Percentiles rank a stretch among this genome's conserved stretches.
phyloP scores from a whole-genome alignment of 2,113 vertebrate genomes.

The Callopanchax toddi region DNA sequence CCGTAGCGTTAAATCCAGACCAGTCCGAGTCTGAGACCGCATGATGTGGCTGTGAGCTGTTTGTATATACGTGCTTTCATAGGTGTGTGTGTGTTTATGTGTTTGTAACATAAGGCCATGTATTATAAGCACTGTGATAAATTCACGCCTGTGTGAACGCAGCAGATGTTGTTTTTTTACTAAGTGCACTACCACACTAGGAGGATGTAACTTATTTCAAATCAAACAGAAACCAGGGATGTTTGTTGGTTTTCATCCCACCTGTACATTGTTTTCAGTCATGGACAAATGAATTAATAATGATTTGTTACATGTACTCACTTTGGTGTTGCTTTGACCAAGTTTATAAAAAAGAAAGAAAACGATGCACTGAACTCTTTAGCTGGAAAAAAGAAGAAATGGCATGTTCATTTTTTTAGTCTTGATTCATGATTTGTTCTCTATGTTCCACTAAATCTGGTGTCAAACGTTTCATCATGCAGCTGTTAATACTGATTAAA shows the following conservation, averaged over 20 bases:
- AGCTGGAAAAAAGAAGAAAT: slow-evolving; percentile 42
- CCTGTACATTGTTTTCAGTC: slow-evolving; percentile 73
- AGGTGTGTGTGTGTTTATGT: slow-evolving; percentile 33
- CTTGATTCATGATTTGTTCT: slow-evolving; percentile 46
- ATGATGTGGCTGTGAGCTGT: slow-evolving; percentile 64
- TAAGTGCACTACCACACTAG: slow-evolving; percentile 70
- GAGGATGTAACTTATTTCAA: slow-evolving; percentile 76
- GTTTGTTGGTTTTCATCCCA: slow-evolving; percentile 76
- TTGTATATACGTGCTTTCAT: slow-evolving; percentile 69
- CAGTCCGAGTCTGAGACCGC: slow-evolving; percentile 54
- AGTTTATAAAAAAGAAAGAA: slow-evolving; percentile 39
- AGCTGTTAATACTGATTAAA: slow-evolving; percentile 94
- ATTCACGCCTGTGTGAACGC: slow-evolving; percentile 49
- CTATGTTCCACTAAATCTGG: slow-evolving; percentile 67
- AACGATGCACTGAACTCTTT: slow-evolving; percentile 24
- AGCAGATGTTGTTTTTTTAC: slow-evolving; percentile 72
- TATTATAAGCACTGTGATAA: slow-evolving; percentile 75
- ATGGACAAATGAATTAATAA: slow-evolving; percentile 55
- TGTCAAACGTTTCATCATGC: slow-evolving; percentile 85
- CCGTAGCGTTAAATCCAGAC: slow-evolving; percentile 39
- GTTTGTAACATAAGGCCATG: slow-evolving; percentile 53
- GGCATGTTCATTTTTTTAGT: slow-evolving; percentile 45
- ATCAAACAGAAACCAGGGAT: slow-evolving; percentile 66
- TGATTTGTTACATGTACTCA: slow-evolving; percentile 55
- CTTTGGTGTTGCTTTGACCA: slow-evolving; percentile 45